Percentiles rank a stretch among this genome's conserved stretches.
Conservation (phyloP, 2,113 vertebrate genomes). For the Aegypius monachus region DNA sequence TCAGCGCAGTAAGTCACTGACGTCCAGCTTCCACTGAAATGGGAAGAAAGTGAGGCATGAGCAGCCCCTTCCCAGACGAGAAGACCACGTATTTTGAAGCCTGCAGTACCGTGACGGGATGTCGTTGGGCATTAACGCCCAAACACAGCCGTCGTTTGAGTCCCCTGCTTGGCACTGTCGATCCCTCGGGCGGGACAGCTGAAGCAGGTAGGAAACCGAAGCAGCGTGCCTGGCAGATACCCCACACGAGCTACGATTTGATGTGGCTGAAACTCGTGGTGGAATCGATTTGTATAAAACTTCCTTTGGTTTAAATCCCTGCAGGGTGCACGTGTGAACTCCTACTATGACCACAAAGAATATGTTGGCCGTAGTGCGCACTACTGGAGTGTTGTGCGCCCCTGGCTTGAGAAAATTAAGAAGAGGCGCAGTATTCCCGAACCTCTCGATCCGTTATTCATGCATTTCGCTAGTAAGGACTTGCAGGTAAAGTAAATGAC, state of each 20-base stretch:
- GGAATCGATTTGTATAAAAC: background rate
- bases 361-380: too few species aligned
- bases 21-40: background rate
- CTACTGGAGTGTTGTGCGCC: too few species aligned
- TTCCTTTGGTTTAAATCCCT: background rate
- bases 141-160: background rate
- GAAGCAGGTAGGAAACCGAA: background rate
- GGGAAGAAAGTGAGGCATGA: background rate
- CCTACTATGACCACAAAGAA: too few species aligned
- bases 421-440: too few species aligned
- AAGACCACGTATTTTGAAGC: background rate
- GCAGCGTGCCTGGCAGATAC: background rate
- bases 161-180: background rate
- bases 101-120: rapidly evolving
- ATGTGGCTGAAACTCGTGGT: background rate
- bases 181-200: background rate
- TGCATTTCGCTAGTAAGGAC: too few species aligned
- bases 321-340: background rate
- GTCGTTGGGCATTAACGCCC: too few species aligned
- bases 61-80: background rate
- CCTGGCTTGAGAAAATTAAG: too few species aligned
- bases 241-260: background rate
- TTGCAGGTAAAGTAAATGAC: too few species aligned
- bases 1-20: background rate
- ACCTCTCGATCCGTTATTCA: too few species aligned